Base-by-base conservation (phyloP, 2,797 vertebrate species). In the Bothrops alternatus region DNA sequence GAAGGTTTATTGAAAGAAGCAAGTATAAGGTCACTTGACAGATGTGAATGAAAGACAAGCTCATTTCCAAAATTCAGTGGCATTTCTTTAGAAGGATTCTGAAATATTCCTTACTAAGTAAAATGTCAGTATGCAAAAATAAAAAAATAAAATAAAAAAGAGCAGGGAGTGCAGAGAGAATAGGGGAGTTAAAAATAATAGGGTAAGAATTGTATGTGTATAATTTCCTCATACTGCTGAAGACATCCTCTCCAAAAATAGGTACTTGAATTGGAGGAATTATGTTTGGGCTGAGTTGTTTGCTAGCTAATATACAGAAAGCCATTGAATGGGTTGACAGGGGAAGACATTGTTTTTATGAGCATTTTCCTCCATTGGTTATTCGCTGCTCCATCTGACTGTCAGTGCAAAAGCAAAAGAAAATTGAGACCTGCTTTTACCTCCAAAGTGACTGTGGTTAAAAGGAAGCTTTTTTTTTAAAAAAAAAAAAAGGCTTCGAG, bases 21-120 rank as follows among this genome's bases (percentile, higher is more conserved):
- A 47, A 50, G 88, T 63, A 63, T 89, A 65, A 88, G 58, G 57
- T 89, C 58, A 89, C 58, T 89, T 89, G 88, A 28, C 42, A 89
- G 10, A 65, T 53, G 58, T 3, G 6, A 47, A 89, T 28, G 42
- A 63, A 89, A 50, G 42, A 89, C 47, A 61, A n/a, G 14, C 25
- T 47, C 42, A 47, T 63, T 89, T 65, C 42, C 42, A 89, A 89
- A 89, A 89, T 89, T 65, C 60, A 16, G 73, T 82, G 73, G 57
- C 26, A 56, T 25, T 61, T 89, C 37, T 89, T 25, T 14, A 14
- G 37, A 13, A 60, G 58, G 42, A 60, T 89, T 89, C 57, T 60
- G 60, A 89, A 53, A 55, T 86, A 55, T 50, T 55, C 73, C 20
- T 82, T 47, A 82, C 37, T 25, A 82, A 82, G 20, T 82, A 47